phyloP scores from a whole-genome alignment of 2,888 invertebrate genomes.

The Tineola bisselliella region DNA sequence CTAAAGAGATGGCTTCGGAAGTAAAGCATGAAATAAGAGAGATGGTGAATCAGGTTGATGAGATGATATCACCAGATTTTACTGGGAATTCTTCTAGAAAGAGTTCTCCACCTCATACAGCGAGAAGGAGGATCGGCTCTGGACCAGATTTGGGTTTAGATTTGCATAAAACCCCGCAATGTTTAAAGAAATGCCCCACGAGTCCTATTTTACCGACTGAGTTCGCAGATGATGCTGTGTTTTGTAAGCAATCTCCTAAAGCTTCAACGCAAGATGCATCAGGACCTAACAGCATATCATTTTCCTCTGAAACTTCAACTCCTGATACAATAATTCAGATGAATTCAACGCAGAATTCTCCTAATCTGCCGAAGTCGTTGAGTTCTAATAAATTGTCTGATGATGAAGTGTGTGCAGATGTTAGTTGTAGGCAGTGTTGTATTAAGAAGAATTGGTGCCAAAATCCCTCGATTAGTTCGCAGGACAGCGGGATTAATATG shows the following conservation, averaged over 20 bases:
- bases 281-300: conserved; percentile 56
- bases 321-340: conserved; percentile 64
- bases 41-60: conserved; percentile 78
- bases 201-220: conserved; percentile 50
- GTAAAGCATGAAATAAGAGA: conserved; percentile 81
- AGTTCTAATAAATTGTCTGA: conserved; percentile 69
- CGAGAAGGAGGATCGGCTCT: conserved; percentile 48
- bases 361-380: conserved; percentile 58
- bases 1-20: conserved; percentile 81
- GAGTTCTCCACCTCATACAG: conserved; percentile 56
- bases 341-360: conserved; percentile 39
- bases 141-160: conserved; percentile 56
- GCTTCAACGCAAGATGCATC: conserved; percentile 55
- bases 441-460: conserved; percentile 71
- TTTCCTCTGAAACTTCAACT: conserved; percentile 63
- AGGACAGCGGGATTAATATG: conserved; percentile 81
- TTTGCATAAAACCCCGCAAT: conserved; percentile 34
- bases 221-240: conserved; percentile 33
- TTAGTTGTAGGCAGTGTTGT: conserved; percentile 53
- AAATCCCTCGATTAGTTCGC: conserved; percentile 76
- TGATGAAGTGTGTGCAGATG: conserved; percentile 64
- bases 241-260: conserved; percentile 45
- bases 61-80: conserved; percentile 68
- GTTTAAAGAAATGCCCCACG: conserved; percentile 54
- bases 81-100: conserved; percentile 38